A percentile compares a stretch with the other conserved stretches of the same genome.
phyloP scores from a whole-genome alignment of 2,113 vertebrate species.

The Gasterosteus nipponicus region DNA sequence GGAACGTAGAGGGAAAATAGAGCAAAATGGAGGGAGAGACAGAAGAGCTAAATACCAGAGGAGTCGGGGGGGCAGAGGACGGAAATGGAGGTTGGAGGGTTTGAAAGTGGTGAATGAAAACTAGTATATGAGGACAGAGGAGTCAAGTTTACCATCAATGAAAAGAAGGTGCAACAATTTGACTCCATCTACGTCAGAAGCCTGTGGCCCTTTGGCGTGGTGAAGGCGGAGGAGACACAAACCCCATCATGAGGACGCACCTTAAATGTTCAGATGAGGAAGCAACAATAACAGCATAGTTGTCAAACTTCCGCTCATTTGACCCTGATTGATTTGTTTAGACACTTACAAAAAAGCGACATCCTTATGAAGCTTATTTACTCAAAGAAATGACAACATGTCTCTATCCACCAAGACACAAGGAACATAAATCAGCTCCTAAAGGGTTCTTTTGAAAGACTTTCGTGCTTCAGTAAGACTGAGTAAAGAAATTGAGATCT shows the following conservation, averaged over 20 bases:
- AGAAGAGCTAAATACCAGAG: slow-evolving; percentile 34
- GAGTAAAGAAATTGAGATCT: background rate
- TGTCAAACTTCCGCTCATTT: background rate
- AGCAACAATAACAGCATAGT: background rate
- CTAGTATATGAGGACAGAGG: slow-evolving; percentile 23
- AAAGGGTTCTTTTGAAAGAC: background rate
- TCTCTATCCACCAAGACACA: background rate
- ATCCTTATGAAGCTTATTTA: background rate
- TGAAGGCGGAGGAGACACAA: background rate
- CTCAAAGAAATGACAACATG: background rate
- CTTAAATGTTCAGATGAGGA: background rate
- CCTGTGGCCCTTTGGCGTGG: background rate
- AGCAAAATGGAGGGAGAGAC: slow-evolving; percentile 12
- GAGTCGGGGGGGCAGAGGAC: slow-evolving; percentile 23
- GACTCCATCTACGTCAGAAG: slow-evolving; percentile 27
- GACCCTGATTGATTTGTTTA: background rate
- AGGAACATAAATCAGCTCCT: background rate
- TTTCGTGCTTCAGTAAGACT: background rate
- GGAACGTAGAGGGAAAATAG: slow-evolving; percentile 3
- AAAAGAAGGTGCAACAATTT: slow-evolving; percentile 47
- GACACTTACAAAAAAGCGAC: background rate
- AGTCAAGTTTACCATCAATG: slow-evolving; percentile 20
- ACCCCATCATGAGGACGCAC: background rate
- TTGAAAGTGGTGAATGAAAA: slow-evolving; percentile 21
- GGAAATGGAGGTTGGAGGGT: slow-evolving; percentile 17